These are phyloP conservation scores for Leptopterna dolabrata DNA, from an alignment of 2,888 invertebrate species.

Conservation along the genomic window DNA sequence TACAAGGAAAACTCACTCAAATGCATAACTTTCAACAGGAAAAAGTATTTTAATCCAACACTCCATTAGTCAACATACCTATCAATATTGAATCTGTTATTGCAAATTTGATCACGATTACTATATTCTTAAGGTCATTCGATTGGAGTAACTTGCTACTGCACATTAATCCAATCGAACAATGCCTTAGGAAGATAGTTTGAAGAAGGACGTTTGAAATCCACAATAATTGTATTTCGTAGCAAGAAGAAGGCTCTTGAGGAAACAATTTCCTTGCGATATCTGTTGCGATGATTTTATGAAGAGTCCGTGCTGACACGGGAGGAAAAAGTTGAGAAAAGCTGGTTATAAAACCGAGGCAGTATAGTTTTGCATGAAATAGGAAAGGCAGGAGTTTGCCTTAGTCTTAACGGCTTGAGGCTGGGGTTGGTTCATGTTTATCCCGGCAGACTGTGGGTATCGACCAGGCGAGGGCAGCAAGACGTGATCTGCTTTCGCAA, in stretches of 20 bases:
- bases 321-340: constrained; percentile 7
- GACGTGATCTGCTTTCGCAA: constrained; percentile 54
- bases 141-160: too few species aligned
- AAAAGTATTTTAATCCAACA: too few species aligned
- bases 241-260: not conserved
- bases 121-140: too few species aligned
- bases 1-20: too few species aligned
- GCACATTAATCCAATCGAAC: too few species aligned
- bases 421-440: constrained; percentile 55
- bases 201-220: too few species aligned
- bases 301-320: constrained; percentile 2
- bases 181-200: too few species aligned
- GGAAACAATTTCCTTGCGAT: not conserved
- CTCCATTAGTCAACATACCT: too few species aligned
- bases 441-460: constrained; percentile 57
- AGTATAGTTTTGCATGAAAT: constrained; percentile 32
- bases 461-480: constrained; percentile 54
- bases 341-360: constrained; percentile 16
- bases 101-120: too few species aligned
- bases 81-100: too few species aligned
- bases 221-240: too few species aligned
- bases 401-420: constrained; percentile 34
- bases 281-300: not conserved
- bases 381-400: constrained; percentile 24
- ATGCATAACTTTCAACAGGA: too few species aligned